phyloP scores from a whole-genome alignment of 2,113 vertebrate species.

The Mohoua ochrocephala region DNA sequence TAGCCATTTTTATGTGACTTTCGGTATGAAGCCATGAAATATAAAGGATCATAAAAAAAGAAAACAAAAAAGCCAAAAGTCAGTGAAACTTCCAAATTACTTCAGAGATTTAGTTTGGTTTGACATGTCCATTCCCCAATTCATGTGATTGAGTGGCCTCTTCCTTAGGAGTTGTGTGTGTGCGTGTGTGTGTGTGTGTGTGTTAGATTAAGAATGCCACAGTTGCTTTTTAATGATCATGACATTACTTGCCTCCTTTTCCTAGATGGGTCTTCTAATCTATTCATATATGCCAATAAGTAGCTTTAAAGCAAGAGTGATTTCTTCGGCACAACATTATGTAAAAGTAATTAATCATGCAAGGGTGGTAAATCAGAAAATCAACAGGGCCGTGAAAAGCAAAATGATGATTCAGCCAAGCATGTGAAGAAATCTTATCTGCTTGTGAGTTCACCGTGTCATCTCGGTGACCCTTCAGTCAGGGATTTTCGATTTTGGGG shows the following conservation, averaged over 20 bases:
- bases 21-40: not conserved
- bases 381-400: not conserved
- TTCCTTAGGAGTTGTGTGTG: not conserved
- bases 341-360: conserved; percentile 33
- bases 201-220: not conserved
- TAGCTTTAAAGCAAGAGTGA: conserved; percentile 23
- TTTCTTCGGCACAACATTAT: conserved; percentile 27
- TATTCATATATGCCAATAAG: conserved; percentile 11
- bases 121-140: not conserved
- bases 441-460: not conserved
- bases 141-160: not conserved
- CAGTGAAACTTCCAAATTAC: not conserved
- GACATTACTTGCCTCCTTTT: conserved; percentile 23
- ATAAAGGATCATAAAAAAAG: not conserved
- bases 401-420: not conserved
- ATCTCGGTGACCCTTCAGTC: not conserved
- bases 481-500: not conserved
- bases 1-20: not conserved
- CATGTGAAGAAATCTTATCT: not conserved
- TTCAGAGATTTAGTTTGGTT: not conserved
- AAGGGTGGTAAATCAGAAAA: conserved; percentile 38
- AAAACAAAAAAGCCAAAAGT: not conserved
- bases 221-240: not conserved
- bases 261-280: not conserved
- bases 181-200: not conserved